Evolutionary conservation across 2,113 vertebrate genomes (phyloP), one percentile per base, ranked within the genome.

Genomic region (Ariopsis seemanni): DNA sequence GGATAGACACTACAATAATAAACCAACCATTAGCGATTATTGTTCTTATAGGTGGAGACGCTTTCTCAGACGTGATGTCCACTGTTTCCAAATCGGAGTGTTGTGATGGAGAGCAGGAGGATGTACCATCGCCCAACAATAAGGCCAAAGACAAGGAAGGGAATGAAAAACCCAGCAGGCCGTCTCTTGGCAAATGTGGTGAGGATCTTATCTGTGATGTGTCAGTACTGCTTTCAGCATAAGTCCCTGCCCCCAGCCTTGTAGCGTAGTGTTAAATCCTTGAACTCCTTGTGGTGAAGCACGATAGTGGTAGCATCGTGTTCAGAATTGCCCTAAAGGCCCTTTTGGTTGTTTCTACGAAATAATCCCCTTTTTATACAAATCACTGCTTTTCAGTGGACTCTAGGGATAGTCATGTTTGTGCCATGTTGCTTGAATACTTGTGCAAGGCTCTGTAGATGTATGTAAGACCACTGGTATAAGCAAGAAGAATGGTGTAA

Each of bases 61-160:
- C 69, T 42, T 77, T 82, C 1, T 83, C 48, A 30, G 91, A 80
- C 0, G 88, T 80, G 50, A 85, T 17, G 15, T 88, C 87, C 5
- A 91, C 90, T 11, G 81, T 91, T 0, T 83, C 91, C 0, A 91
- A 71, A 1, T 92, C 92, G 1, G 92, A 92, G 1, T 57, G 88
- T 17, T 91, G 91, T 0, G 91, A 91, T 88, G 86, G 92, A 42
- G 58, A 82, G 92, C 22, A 91, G 20, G 91, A 93, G 62, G 91
- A 92, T 48, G 90, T 90, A n/a, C 90, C 94, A 0, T 86, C 90
- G 74, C 94, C 95, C 91, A 96, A 95, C 91, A 94, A 95, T 90
- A 93, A 92, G 84, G 91, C 92, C 85, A 89, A 89, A 8, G 74
- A 53, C 83, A 72, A 85, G 5, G 91, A 93, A 25, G 78, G 79